phyloP scores from a whole-genome alignment of 2,888 invertebrate genomes.

The Halictus quadricinctus region DNA sequence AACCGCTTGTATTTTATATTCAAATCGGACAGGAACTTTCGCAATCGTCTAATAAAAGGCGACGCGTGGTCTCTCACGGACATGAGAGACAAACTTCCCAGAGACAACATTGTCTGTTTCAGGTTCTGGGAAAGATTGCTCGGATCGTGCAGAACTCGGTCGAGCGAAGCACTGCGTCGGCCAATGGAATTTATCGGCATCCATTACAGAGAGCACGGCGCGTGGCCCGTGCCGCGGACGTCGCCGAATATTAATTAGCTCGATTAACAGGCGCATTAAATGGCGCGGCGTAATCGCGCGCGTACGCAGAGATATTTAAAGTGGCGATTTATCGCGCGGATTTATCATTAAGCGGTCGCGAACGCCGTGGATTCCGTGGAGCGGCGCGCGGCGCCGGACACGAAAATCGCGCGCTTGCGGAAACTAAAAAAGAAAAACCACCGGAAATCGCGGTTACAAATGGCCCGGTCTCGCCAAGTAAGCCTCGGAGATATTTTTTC shows the following conservation, averaged over 20 bases:
- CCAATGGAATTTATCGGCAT: slow-evolving; percentile 13
- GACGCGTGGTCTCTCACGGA: neutral
- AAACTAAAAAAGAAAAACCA: neutral
- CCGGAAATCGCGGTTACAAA: slow-evolving; percentile 69
- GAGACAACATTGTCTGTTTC: neutral
- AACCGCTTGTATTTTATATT: neutral
- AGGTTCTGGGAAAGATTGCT: neutral
- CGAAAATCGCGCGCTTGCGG: slow-evolving; percentile 60
- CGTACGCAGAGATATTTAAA: slow-evolving; percentile 58
- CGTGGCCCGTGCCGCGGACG: slow-evolving; percentile 29
- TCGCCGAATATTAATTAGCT: slow-evolving; percentile 76
- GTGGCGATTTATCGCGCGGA: slow-evolving; percentile 70
- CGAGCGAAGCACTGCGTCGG: neutral
- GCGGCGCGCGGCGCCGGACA: slow-evolving; percentile 57
- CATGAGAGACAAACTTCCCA: neutral
- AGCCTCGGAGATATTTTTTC: slow-evolving; percentile 5
- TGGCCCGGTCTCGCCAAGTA: slow-evolving; percentile 35
- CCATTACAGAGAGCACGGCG: slow-evolving; percentile 71
- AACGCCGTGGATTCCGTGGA: slow-evolving; percentile 14
- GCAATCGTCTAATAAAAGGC: neutral
- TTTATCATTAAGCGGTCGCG: slow-evolving; percentile 66
- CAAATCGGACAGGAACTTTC: neutral
- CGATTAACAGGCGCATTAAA: slow-evolving; percentile 79
- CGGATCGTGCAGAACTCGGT: neutral
- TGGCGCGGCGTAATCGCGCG: slow-evolving; percentile 56